Evolutionary conservation across 2,797 vertebrate species (phyloP).

Genomic region (Zenarchopterus dispar): DNA sequence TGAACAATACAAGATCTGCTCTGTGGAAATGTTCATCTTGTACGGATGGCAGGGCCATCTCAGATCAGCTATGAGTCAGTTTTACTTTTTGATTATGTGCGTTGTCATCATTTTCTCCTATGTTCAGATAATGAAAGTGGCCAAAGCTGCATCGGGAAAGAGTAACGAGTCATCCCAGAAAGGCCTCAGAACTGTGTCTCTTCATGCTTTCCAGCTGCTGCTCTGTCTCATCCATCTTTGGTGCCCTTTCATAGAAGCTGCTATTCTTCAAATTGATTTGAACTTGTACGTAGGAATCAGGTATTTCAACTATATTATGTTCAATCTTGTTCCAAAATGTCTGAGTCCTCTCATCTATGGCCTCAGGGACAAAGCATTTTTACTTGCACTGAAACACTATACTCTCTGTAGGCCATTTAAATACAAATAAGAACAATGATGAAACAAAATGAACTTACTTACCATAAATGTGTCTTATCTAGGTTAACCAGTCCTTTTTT

Average conservation of each 20-base stretch:
- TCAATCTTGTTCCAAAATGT: constrained; percentile 61
- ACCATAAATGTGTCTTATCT: background rate
- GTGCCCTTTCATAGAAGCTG: constrained; percentile 52
- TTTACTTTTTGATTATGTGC: constrained; percentile 53
- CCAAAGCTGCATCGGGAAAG: constrained; percentile 51
- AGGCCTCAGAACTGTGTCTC: constrained; percentile 57
- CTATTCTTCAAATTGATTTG: constrained; percentile 11
- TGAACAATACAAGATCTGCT: background rate
- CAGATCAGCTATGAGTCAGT: constrained; percentile 27
- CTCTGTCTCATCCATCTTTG: constrained; percentile 59
- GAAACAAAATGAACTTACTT: background rate
- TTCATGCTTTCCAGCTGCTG: constrained; percentile 64
- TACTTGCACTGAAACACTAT: constrained; percentile 34
- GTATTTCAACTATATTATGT: constrained; percentile 62
- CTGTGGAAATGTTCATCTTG: constrained; percentile 13
- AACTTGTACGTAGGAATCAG: constrained; percentile 39
- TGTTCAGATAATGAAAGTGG: constrained; percentile 58
- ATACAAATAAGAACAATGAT: background rate
- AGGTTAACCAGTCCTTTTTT: background rate
- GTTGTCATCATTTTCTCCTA: constrained; percentile 58
- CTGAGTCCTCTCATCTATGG: constrained; percentile 77
- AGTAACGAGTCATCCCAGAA: constrained; percentile 44
- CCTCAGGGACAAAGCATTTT: constrained; percentile 62
- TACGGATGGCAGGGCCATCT: constrained; percentile 45
- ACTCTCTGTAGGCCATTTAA: constrained; percentile 26